These are phyloP conservation scores for Marasmarcha lunaedactyla DNA, from an alignment of 2,888 invertebrate species.

Conservation along the genomic window DNA sequence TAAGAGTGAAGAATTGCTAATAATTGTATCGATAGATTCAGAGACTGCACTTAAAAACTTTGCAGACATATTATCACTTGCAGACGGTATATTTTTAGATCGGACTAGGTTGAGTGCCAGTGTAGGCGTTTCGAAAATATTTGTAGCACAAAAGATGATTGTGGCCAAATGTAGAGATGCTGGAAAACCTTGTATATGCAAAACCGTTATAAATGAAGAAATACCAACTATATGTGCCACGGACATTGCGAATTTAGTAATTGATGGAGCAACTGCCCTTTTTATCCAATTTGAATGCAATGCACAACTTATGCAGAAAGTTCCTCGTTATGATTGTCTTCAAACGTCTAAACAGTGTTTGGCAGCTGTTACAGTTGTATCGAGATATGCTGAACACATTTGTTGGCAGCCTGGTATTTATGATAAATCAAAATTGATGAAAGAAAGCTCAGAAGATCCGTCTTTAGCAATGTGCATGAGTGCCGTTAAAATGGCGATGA, in stretches of 20 bases:
- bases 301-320: conserved; percentile 44
- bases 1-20: conserved; percentile 52
- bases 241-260: conserved; percentile 91
- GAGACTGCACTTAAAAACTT: conserved; percentile 54
- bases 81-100: conserved; percentile 91
- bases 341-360: conserved; percentile 75
- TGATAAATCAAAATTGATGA: conserved; percentile 74
- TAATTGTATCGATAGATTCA: conserved; percentile 50
- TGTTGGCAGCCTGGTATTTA: conserved; percentile 85
- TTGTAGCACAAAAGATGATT: conserved; percentile 88
- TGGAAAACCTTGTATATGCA: conserved; percentile 91
- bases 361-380: conserved; percentile 78
- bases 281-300: conserved; percentile 75
- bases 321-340: conserved; percentile 35
- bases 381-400: conserved; percentile 88
- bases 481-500: conserved; percentile 48
- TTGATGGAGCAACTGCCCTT: conserved; percentile 91
- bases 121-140: conserved; percentile 88
- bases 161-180: conserved; percentile 84
- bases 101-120: conserved; percentile 87
- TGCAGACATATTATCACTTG: conserved; percentile 80
- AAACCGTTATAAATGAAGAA: conserved; percentile 88
- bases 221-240: conserved; percentile 80
- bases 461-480: conserved; percentile 63
- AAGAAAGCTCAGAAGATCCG: conserved; percentile 65